Evolutionary conservation across 2,888 invertebrate species (phyloP).

Genomic region (Ellobium chinense): DNA sequence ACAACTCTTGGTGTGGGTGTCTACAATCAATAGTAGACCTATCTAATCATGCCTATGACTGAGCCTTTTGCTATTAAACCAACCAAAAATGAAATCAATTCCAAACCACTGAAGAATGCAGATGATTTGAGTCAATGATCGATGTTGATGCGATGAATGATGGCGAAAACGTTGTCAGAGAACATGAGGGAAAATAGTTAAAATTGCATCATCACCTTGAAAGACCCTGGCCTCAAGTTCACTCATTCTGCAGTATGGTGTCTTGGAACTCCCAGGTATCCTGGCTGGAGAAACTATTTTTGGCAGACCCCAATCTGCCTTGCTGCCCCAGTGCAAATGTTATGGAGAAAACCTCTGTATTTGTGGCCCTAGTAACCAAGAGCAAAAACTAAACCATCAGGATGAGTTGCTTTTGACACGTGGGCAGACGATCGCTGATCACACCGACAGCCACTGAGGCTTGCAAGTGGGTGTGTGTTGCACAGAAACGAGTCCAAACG

Average conservation of each 20-base stretch:
- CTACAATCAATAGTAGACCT: not conserved
- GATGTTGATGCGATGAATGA: constrained; percentile 48
- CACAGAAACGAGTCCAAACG: constrained; percentile 45
- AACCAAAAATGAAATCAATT: constrained; percentile 11
- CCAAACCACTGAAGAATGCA: constrained; percentile 43
- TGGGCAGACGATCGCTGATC: constrained; percentile 43
- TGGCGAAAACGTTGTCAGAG: constrained; percentile 38
- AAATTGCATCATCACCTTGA: constrained; percentile 52
- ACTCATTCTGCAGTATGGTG: constrained; percentile 48
- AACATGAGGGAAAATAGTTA: constrained; percentile 41
- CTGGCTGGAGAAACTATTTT: constrained; percentile 45
- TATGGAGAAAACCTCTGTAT: constrained; percentile 37
- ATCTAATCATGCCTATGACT: not conserved
- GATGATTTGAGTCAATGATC: constrained; percentile 47
- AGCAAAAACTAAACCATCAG: constrained; percentile 43
- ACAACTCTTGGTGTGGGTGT: not conserved
- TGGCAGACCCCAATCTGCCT: constrained; percentile 44
- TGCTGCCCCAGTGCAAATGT: constrained; percentile 40
- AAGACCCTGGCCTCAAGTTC: constrained; percentile 49
- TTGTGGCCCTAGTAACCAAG: constrained; percentile 33
- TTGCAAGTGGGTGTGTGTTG: constrained; percentile 43
- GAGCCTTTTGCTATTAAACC: not conserved
- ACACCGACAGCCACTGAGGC: constrained; percentile 39
- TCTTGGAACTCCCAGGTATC: constrained; percentile 44
- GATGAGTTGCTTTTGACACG: constrained; percentile 46